Conservation (phyloP, 2,888 invertebrate genomes). For the Drosophila hamatofila region DNA sequence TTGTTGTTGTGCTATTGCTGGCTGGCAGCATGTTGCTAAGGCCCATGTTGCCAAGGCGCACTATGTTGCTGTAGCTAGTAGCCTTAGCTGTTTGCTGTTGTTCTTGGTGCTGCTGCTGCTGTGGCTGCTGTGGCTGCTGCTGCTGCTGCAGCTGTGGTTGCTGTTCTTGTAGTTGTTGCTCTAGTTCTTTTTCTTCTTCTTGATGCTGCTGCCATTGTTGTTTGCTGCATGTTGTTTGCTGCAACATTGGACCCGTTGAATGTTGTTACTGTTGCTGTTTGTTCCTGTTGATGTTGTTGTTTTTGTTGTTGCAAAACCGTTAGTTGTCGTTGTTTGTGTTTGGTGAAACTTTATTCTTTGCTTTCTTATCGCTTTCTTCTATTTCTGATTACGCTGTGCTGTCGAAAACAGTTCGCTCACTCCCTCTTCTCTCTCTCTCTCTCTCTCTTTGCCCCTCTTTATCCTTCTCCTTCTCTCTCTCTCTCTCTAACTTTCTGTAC, state of each 20-base stretch:
- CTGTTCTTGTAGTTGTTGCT: constrained; percentile 41
- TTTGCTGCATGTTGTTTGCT: constrained; percentile 75
- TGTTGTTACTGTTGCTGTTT: constrained; percentile 47
- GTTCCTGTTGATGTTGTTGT: constrained; percentile 38
- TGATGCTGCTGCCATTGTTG: constrained; percentile 60
- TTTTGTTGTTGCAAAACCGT: constrained; percentile 65
- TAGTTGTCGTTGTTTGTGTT: constrained; percentile 70
- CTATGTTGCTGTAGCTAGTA: constrained; percentile 40
- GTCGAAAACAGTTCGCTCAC: constrained; percentile 26
- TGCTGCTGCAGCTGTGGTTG: constrained; percentile 31
- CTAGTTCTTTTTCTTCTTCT: constrained; percentile 56
- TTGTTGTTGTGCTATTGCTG: constrained; percentile 59
- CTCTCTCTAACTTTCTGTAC: not conserved
- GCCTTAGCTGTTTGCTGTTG: constrained; percentile 56
- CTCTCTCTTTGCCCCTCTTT: not conserved
- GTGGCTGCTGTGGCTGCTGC: constrained; percentile 22
- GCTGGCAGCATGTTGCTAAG: constrained; percentile 39
- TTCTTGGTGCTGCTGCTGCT: constrained; percentile 16
- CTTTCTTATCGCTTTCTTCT: not conserved
- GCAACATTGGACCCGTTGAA: constrained; percentile 81
- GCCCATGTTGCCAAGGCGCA: constrained; percentile 54
- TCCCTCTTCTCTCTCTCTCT: not conserved
- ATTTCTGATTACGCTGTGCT: constrained; percentile 5
- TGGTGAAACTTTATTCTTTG: constrained; percentile 51
- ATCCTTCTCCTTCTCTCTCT: not conserved